Percentiles rank a stretch among this genome's conserved stretches.
Evolutionary conservation across 2,888 invertebrate species (phyloP).

Genomic region (Neuroscelio doddi): DNA sequence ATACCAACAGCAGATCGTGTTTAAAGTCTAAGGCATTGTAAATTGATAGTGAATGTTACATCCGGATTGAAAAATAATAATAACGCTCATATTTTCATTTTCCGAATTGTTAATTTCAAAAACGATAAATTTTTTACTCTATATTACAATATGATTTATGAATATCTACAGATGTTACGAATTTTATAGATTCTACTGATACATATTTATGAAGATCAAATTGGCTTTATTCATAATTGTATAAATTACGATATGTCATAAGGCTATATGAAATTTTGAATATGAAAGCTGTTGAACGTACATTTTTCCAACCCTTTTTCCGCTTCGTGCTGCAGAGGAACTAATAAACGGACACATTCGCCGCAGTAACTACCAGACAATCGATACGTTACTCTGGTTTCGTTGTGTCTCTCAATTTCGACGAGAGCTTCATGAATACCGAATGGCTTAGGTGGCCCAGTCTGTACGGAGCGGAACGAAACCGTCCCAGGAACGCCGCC

Average conservation of each 20-base stretch:
- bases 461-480: slow-evolving; percentile 45
- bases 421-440: slow-evolving; percentile 62
- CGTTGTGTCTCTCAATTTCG: slow-evolving; percentile 69
- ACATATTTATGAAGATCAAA: slow-evolving; percentile 8
- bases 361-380: slow-evolving; percentile 65
- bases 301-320: slow-evolving; percentile 42
- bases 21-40: slow-evolving; percentile 65
- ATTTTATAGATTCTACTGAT: too few species aligned
- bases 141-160: too few species aligned
- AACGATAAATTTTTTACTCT: too few species aligned
- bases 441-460: slow-evolving; percentile 59
- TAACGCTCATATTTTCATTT: too few species aligned
- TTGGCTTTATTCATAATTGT: slow-evolving; percentile 8
- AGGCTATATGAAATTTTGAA: slow-evolving; percentile 3
- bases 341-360: slow-evolving; percentile 59
- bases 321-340: slow-evolving; percentile 34
- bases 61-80: slow-evolving; percentile 63
- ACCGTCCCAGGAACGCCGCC: slow-evolving; percentile 65
- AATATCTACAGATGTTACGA: too few species aligned
- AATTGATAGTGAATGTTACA: slow-evolving; percentile 69
- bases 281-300: not conserved
- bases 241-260: not conserved
- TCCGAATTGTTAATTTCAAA: too few species aligned
- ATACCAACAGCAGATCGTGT: slow-evolving; percentile 50
- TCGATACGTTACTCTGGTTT: slow-evolving; percentile 65